Evolutionary conservation across 1,140 invertebrate species (phyloP), one percentile per base, ranked within the genome.

Genomic region (Bombus cullumanus): DNA sequence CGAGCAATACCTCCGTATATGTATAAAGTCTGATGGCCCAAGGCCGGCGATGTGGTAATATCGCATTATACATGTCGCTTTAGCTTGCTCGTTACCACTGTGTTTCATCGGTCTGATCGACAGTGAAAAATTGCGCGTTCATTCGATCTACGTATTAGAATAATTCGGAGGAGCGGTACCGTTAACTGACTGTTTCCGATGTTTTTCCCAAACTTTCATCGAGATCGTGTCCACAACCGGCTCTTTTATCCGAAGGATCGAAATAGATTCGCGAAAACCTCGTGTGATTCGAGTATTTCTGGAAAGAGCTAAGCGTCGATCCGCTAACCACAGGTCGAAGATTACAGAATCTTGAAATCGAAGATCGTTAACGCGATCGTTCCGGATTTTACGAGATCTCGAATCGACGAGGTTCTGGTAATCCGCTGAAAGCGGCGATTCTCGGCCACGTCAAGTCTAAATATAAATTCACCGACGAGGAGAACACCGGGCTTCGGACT

Each of bases 1-100:
- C 91, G 79, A 86, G 87, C 88, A 83, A 92, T 92, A 91, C 86
- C 82, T 90, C 92, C 93, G 92, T 93, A 93, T 93, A 93, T 92
- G 93, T 94, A 93, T 92, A 93, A 92, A 89, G 79, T 91, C 81
- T 86, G 88, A 91, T 91, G 88, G 86, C 76, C 89, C 93, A 93
- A 93, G 93, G 92, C 79, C 81, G 47, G 8, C 34, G 85, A 89
- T 92, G 87, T 91, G 86, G 92, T 90, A 92, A 92, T 89, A 81
- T 83, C 76, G 68, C 43, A 9, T 83, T 83, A 73, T 69, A 78
- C 79, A 53, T 64, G 79, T 80, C 77, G 88, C 69, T 53, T 66
- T 78, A 73, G 78, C 81, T 59, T 76, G n/a, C 37, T 37, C 22
- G 25, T 57, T 25, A 8, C 31, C 53, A 9, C 34, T 5, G 25